Evolutionary conservation across 2,797 vertebrate genomes (phyloP), one percentile per base, ranked within the genome.

Genomic region (Heliangelus exortis): DNA sequence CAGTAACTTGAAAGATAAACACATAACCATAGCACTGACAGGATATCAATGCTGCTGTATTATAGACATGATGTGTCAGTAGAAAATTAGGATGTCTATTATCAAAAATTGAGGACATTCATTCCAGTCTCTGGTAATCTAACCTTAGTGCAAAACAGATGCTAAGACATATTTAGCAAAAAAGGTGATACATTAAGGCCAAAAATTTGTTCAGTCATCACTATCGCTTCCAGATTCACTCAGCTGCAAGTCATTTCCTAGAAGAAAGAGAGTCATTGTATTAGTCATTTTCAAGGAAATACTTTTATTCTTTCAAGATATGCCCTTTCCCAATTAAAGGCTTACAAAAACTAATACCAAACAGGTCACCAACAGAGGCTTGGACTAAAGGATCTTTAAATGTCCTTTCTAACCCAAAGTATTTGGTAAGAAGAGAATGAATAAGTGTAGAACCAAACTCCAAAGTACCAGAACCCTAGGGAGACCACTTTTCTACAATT

Each of bases 211-310:
- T 99, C 97, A 99, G 97, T 99, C 98, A 90, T 99, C 99, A 86
- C 99, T 99, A 93, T 99, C 99, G 13, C 99, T 99, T 96, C 98
- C 99, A 62, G 99, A 99, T 90, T 99, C 99, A 93, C 99, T 99
- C 95, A 99, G 98, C 97, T 99, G 99, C 83, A 99, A 98, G 97
- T 99, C 99, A 68, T 97, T 99, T 97, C 99, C 99, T 99, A 98
- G 89, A 98, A 97, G 96, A 92, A 33, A 90, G 20, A 92, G 75
- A 95, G 54, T 92, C 65, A 92, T 53, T 50, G 1, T 18, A 94
- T 75, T 87, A 97, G 72, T 96, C 36, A 82, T 84, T 93, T 96
- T 69, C 88, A 93, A 72, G 47, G 69, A 84, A 78, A 50, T 25
- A 17, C 63, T 77, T 55, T 43, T 61, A 36, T 84, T 88, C 59